A percentile compares a stretch with the other conserved stretches of the same genome.
phyloP scores from a whole-genome alignment of 2,888 invertebrate species.

The Cynaeus angustus region DNA sequence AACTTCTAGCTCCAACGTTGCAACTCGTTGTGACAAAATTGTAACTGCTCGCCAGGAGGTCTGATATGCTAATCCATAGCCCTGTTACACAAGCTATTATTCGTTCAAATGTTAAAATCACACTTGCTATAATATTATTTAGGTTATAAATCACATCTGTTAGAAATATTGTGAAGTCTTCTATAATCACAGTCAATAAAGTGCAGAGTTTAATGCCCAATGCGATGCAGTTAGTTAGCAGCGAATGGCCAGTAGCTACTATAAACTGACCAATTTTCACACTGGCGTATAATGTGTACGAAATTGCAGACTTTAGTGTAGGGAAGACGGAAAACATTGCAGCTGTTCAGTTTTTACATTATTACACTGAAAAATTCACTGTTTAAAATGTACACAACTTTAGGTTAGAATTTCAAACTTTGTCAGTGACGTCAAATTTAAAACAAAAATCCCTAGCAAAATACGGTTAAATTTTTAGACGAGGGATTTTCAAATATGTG shows the following conservation, averaged over 20 bases:
- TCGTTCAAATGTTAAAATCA: constrained; percentile 9
- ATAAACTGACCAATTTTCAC: constrained; percentile 60
- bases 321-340: constrained; percentile 27
- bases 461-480: background rate
- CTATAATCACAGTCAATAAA: constrained; percentile 55
- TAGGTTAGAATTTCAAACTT: constrained; percentile 43
- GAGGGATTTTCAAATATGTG: background rate
- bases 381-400: constrained; percentile 3
- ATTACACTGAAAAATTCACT: constrained; percentile 1
- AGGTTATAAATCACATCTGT: constrained; percentile 54
- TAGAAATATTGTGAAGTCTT: constrained; percentile 60
- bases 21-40: background rate
- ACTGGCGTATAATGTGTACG: constrained; percentile 54
- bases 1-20: background rate
- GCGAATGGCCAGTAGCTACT: constrained; percentile 48
- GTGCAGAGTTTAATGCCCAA: constrained; percentile 43
- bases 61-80: background rate
- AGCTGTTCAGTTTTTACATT: constrained; percentile 1
- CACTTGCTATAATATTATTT: constrained; percentile 4
- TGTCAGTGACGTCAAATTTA: background rate
- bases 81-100: background rate
- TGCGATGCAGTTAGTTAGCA: constrained; percentile 41
- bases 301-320: constrained; percentile 41
- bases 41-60: background rate
- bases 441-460: constrained; percentile 13